A percentile compares a stretch with the other conserved stretches of the same genome.
These are phyloP conservation scores for Drosophila neocordata DNA, from an alignment of 1,140 invertebrate genomes.

Conservation along the genomic window DNA sequence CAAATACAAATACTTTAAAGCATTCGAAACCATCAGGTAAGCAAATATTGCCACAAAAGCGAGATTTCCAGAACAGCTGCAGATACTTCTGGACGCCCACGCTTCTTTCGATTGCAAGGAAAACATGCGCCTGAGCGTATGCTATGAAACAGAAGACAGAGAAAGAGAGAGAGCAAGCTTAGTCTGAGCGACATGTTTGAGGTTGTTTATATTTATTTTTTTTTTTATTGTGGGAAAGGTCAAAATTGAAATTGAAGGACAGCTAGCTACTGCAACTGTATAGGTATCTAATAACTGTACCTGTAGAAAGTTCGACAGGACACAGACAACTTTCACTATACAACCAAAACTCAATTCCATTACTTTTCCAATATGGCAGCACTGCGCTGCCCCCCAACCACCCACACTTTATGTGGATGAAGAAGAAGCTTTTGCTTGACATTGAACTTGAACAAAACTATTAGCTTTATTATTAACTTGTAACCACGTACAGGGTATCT, in stretches of 20 bases:
- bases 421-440: slow-evolving; percentile 45
- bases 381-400: neutral
- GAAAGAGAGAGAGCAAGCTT: slow-evolving; percentile 22
- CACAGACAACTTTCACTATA: slow-evolving; percentile 15
- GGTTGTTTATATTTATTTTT: slow-evolving; percentile 70
- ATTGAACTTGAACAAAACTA: slow-evolving; percentile 54
- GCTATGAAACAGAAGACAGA: slow-evolving; percentile 33
- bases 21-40: slow-evolving; percentile 35
- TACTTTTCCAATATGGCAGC: slow-evolving; percentile 13
- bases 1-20: slow-evolving; percentile 28
- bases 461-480: slow-evolving; percentile 9
- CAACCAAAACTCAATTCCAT: slow-evolving; percentile 11
- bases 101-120: slow-evolving; percentile 14
- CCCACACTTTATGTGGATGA: neutral
- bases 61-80: slow-evolving; percentile 60
- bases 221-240: slow-evolving; percentile 47
- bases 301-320: slow-evolving; percentile 7
- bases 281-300: slow-evolving; percentile 20
- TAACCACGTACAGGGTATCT: neutral
- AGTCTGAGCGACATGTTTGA: slow-evolving; percentile 35
- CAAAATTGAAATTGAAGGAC: slow-evolving; percentile 46
- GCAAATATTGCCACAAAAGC: slow-evolving; percentile 45
- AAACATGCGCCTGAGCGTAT: slow-evolving; percentile 73
- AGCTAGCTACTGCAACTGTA: slow-evolving; percentile 14
- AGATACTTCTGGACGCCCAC: slow-evolving; percentile 60